phyloP scores from a whole-genome alignment of 2,797 vertebrate species.

The Sebastes taczanowskii region DNA sequence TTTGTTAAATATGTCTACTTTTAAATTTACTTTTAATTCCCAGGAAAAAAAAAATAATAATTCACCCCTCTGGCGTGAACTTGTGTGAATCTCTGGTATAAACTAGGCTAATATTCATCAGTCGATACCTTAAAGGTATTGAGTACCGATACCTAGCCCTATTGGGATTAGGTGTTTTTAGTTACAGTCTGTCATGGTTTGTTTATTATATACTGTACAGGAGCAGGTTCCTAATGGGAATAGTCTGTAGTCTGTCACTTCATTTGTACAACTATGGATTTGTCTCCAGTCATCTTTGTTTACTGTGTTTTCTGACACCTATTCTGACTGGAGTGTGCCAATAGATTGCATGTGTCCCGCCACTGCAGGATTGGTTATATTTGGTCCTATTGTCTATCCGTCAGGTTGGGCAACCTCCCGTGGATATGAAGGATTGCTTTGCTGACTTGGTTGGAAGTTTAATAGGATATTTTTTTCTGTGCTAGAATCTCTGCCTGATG shows the following conservation, averaged over 20 bases:
- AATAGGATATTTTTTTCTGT: conserved; percentile 64
- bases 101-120: no score
- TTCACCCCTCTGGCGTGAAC: no score
- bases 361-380: conserved; percentile 60
- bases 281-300: conserved; percentile 27
- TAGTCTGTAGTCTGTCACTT: conserved; percentile 10
- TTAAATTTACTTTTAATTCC: no score
- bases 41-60: no score
- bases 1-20: no score
- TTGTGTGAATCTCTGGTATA: no score
- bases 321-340: conserved; percentile 21
- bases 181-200: not conserved
- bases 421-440: conserved; percentile 70
- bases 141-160: not conserved
- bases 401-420: conserved; percentile 56
- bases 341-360: conserved; percentile 28
- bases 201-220: conserved; percentile 1
- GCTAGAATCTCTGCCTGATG: conserved; percentile 54
- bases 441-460: conserved; percentile 66
- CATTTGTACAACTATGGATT: conserved; percentile 29
- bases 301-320: conserved; percentile 31
- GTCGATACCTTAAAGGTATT: not conserved
- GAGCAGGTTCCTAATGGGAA: conserved; percentile 17
- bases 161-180: not conserved
- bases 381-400: conserved; percentile 63